Conservation (phyloP, 2,888 invertebrate species). For the Stenoptilia bipunctidactyla region DNA sequence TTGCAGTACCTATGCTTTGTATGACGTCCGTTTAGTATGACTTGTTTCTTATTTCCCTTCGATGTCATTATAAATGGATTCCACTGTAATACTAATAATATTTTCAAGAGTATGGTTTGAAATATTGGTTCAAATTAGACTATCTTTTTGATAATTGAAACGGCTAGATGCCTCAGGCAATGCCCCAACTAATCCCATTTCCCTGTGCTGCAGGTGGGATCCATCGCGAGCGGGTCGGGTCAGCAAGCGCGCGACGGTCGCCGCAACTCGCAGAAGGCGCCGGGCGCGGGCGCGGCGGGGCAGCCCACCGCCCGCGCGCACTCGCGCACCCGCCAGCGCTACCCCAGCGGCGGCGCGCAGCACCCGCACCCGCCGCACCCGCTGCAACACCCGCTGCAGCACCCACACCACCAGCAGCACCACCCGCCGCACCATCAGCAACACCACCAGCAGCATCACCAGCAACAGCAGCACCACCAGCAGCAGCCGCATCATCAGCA, state of each 20-base stretch:
- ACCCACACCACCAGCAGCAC: conserved; percentile 30
- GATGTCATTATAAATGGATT: too few species aligned
- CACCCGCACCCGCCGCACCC: conserved; percentile 29
- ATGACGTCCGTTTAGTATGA: too few species aligned
- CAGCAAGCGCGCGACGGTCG: conserved; percentile 44
- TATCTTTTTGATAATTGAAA: too few species aligned
- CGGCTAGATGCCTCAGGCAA: too few species aligned
- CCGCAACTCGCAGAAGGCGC: conserved; percentile 36
- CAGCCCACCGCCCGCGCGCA: conserved; percentile 33
- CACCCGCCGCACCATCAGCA: conserved; percentile 25
- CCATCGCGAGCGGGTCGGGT: conserved; percentile 38
- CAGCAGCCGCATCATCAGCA: conserved; percentile 21
- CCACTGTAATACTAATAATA: too few species aligned
- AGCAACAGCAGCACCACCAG: conserved; percentile 27
- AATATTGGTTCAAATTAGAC: too few species aligned
- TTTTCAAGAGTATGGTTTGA: too few species aligned
- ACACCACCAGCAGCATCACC: conserved; percentile 34
- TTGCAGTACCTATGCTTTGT: too few species aligned
- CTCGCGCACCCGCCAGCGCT: conserved; percentile 38
- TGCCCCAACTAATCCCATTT: neutral
- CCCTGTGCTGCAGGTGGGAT: conserved; percentile 32
- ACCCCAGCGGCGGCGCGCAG: conserved; percentile 33
- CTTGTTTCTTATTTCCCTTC: too few species aligned
- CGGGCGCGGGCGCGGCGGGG: conserved; percentile 20
- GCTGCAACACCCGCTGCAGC: conserved; percentile 26